Percentiles rank a stretch among this genome's conserved stretches.
These are phyloP conservation scores for Monopis laevigella DNA, from an alignment of 2,888 invertebrate genomes.

Conservation along the genomic window DNA sequence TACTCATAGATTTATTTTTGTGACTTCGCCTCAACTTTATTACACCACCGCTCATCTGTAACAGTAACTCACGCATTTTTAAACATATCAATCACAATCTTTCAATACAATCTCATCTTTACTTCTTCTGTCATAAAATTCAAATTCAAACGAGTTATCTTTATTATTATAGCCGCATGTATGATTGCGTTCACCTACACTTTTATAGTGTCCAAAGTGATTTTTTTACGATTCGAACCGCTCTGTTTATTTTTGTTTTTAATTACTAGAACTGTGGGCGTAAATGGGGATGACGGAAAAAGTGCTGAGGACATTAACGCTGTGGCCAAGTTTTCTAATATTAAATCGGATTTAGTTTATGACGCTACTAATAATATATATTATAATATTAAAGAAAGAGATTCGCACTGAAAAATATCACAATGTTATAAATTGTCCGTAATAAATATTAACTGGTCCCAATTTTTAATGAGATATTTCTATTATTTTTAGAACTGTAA, in stretches of 20 bases:
- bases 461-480: no score
- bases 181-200: slow-evolving; percentile 32
- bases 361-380: slow-evolving; percentile 11
- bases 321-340: slow-evolving; percentile 12
- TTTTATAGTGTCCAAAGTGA: slow-evolving; percentile 62
- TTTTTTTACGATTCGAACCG: slow-evolving; percentile 63
- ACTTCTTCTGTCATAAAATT: not conserved
- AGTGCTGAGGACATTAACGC: slow-evolving; percentile 23
- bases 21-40: slow-evolving; percentile 59
- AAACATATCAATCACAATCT: not conserved
- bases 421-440: no score
- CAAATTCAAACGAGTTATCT: not conserved
- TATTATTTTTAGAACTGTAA: no score
- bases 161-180: not conserved
- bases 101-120: not conserved
- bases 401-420: no score
- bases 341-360: slow-evolving; percentile 12
- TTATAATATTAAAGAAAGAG: no score
- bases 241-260: slow-evolving; percentile 68
- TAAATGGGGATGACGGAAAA: slow-evolving; percentile 55
- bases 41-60: slow-evolving; percentile 25
- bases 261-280: slow-evolving; percentile 61
- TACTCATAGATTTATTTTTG: slow-evolving; percentile 59
- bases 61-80: slow-evolving; percentile 4
- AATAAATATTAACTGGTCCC: no score